Evolutionary conservation across 2,888 invertebrate genomes (phyloP).

Genomic region (Congeria kusceri): DNA sequence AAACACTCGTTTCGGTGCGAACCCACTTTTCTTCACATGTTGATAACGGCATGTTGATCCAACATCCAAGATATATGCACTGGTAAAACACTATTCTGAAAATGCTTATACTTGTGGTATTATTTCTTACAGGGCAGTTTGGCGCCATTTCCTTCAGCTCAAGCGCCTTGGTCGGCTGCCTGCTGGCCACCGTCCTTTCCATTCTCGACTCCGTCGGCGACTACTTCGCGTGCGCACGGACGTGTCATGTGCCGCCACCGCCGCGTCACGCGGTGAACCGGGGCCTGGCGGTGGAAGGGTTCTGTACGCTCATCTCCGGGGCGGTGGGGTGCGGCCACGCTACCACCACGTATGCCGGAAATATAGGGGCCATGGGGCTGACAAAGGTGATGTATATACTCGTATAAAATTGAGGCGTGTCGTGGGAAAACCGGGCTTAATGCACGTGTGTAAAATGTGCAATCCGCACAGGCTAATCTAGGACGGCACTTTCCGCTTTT

Average conservation of each 20-base stretch:
- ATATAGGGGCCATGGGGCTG: conserved; percentile 95
- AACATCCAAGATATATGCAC: too few species aligned
- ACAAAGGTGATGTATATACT: conserved; percentile 88
- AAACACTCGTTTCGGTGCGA: too few species aligned
- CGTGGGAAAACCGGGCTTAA: too few species aligned
- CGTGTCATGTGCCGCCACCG: conserved; percentile 91
- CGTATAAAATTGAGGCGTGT: too few species aligned
- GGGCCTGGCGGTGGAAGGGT: conserved; percentile 89
- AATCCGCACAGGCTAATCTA: too few species aligned
- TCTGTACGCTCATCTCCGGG: conserved; percentile 93
- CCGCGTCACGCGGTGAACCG: conserved; percentile 94
- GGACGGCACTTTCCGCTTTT: too few species aligned
- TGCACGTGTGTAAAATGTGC: too few species aligned
- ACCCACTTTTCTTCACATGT: too few species aligned
- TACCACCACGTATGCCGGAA: conserved; percentile 95
- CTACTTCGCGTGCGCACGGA: conserved; percentile 93
- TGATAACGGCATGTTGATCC: too few species aligned
- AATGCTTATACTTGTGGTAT: background rate
- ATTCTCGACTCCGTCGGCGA: conserved; percentile 89
- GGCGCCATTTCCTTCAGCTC: conserved; percentile 72
- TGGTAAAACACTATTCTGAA: background rate
- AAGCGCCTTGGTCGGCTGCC: conserved; percentile 75
- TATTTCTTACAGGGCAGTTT: conserved; percentile 74
- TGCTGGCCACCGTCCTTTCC: conserved; percentile 77
- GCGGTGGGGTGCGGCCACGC: conserved; percentile 94